Evolutionary conservation across 2,888 invertebrate genomes (phyloP).

Genomic region (Micoletzkya japonica): DNA sequence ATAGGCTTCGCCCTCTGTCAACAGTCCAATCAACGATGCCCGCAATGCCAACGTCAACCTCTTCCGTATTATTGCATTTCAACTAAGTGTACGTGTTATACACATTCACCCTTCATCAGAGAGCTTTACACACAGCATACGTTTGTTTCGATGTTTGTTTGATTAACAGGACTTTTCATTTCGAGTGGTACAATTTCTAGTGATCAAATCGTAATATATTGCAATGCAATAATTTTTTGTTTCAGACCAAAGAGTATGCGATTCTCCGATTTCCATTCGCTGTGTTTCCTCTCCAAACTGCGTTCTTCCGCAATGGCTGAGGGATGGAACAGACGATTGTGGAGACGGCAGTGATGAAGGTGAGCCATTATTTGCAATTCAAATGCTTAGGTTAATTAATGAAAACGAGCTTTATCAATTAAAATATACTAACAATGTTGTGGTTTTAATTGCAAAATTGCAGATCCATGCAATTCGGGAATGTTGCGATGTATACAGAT

Average conservation of each 20-base stretch:
- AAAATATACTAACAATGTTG: background rate
- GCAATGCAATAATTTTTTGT: background rate
- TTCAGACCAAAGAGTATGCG: constrained; percentile 19
- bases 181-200: too few relatives aligned
- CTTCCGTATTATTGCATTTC: constrained; percentile 10
- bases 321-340: constrained; percentile 56
- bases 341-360: constrained; percentile 57
- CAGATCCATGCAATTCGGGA: constrained; percentile 18
- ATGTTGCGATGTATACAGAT: constrained; percentile 16
- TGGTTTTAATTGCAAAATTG: background rate
- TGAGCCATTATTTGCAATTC: constrained; percentile 11
- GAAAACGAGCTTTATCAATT: background rate
- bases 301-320: constrained; percentile 51
- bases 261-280: constrained; percentile 3
- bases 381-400: too few relatives aligned
- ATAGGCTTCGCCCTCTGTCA: constrained; percentile 23
- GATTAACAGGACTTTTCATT: too few relatives aligned
- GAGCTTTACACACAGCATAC: too few relatives aligned
- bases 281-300: constrained; percentile 42
- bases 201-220: background rate
- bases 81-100: constrained; percentile 4
- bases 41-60: background rate
- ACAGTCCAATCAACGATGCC: constrained; percentile 8
- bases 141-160: too few relatives aligned
- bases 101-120: too few relatives aligned